These are phyloP conservation scores for Synergus itoensis DNA, from an alignment of 2,888 invertebrate species.

Conservation along the genomic window DNA sequence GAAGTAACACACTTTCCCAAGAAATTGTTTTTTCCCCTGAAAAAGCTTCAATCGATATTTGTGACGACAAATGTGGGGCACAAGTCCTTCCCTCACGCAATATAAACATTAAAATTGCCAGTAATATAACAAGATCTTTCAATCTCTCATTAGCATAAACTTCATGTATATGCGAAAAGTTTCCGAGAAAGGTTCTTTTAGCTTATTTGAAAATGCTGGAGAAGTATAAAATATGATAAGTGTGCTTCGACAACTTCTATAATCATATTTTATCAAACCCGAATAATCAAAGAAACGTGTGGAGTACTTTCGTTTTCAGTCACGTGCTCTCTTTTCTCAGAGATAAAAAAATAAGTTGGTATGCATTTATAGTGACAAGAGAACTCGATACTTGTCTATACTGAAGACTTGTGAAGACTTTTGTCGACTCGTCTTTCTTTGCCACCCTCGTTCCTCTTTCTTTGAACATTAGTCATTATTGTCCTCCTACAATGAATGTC, in stretches of 20 bases:
- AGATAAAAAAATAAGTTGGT: constrained; percentile 11
- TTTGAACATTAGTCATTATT: constrained; percentile 39
- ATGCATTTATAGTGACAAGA: constrained; percentile 18
- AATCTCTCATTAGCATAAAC: not conserved
- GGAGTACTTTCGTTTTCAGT: not conserved
- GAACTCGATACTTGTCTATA: constrained; percentile 26
- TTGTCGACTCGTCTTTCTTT: constrained; percentile 29
- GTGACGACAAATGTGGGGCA: constrained; percentile 15
- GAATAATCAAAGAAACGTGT: not conserved
- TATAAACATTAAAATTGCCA: not conserved
- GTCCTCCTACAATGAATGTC: constrained; percentile 29
- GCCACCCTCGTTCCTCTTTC: constrained; percentile 29
- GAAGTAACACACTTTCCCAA: not conserved
- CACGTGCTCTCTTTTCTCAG: constrained; percentile 13
- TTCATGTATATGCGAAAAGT: not conserved
- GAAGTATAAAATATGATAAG: no score
- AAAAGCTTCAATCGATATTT: constrained; percentile 29
- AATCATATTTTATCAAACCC: not conserved
- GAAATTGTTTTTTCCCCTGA: constrained; percentile 15
- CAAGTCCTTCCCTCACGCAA: not conserved
- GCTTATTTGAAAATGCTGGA: not conserved
- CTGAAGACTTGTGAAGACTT: constrained; percentile 5
- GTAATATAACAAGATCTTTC: not conserved
- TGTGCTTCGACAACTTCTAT: not conserved
- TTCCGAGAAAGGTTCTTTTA: not conserved